phyloP scores from a whole-genome alignment of 2,888 invertebrate species.

The Ceriagrion tenellum region DNA sequence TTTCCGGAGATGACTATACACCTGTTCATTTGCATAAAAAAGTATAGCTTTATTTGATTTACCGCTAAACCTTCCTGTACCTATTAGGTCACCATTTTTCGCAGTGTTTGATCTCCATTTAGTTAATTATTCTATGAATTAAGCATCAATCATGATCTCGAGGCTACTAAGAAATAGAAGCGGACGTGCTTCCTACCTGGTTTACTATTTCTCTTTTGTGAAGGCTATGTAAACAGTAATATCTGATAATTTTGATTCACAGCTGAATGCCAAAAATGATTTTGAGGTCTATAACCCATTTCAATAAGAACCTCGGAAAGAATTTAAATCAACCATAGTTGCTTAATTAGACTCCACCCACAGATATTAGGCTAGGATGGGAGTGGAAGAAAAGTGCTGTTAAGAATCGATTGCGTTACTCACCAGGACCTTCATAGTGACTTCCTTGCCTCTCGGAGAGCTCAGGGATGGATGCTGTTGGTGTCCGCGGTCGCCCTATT shows the following conservation, averaged over 20 bases:
- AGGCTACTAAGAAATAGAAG: neutral
- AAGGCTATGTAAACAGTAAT: too few relatives aligned
- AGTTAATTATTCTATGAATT: too few relatives aligned
- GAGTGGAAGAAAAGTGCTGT: neutral
- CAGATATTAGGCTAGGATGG: neutral
- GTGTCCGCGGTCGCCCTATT: neutral
- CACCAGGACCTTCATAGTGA: conserved; percentile 68
- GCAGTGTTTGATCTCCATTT: too few relatives aligned
- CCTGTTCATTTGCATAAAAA: too few relatives aligned
- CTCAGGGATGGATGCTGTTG: conserved; percentile 45
- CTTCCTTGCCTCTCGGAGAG: conserved; percentile 64
- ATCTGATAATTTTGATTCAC: too few relatives aligned
- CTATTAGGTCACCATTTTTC: too few relatives aligned
- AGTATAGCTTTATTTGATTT: too few relatives aligned
- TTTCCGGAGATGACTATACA: too few relatives aligned
- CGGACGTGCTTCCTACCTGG: neutral
- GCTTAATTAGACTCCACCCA: neutral
- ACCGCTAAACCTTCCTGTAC: neutral
- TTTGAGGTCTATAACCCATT: neutral
- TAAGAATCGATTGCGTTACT: neutral
- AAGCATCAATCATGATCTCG: too few relatives aligned
- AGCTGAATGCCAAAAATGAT: too few relatives aligned
- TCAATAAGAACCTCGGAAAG: neutral
- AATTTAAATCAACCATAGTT: neutral
- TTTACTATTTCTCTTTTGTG: neutral